These are phyloP conservation scores for Aplysia californica DNA, from an alignment of 1,140 invertebrate genomes.

Conservation along the genomic window DNA sequence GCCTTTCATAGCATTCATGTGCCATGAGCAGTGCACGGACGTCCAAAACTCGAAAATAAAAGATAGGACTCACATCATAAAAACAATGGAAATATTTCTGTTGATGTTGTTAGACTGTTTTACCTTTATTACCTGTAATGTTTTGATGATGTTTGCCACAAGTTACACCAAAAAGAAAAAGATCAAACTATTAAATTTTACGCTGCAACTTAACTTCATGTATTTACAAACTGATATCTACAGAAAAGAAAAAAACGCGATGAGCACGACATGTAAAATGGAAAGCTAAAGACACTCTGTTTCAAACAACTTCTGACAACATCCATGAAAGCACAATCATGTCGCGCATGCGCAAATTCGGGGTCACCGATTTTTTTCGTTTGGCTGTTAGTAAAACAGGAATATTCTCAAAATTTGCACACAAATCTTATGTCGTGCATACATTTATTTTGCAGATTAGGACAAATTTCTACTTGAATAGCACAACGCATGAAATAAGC, in stretches of 20 bases:
- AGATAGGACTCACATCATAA: too few species aligned
- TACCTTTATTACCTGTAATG: constrained; percentile 4
- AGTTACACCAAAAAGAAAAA: background rate
- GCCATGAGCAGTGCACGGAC: too few species aligned
- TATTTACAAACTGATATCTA: constrained; percentile 15
- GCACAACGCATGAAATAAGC: background rate
- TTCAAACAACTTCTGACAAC: constrained; percentile 15
- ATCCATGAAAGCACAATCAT: constrained; percentile 16
- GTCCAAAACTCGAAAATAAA: too few species aligned
- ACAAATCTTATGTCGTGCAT: background rate
- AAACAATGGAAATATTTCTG: too few species aligned
- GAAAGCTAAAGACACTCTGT: constrained; percentile 7
- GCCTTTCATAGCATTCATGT: too few species aligned
- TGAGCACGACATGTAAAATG: background rate
- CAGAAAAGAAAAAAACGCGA: background rate
- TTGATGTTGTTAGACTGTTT: too few species aligned
- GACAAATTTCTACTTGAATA: background rate
- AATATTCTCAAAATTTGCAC: background rate
- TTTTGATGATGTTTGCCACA: constrained; percentile 17
- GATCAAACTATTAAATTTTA: background rate
- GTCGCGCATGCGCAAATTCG: constrained; percentile 20
- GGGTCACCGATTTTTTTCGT: background rate
- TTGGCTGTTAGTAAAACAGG: background rate
- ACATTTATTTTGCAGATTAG: background rate
- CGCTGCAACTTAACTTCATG: background rate